phyloP scores from a whole-genome alignment of 30 jellyfish, hydroid and myxozoan genomes.

The Catostylus mosaicus region DNA sequence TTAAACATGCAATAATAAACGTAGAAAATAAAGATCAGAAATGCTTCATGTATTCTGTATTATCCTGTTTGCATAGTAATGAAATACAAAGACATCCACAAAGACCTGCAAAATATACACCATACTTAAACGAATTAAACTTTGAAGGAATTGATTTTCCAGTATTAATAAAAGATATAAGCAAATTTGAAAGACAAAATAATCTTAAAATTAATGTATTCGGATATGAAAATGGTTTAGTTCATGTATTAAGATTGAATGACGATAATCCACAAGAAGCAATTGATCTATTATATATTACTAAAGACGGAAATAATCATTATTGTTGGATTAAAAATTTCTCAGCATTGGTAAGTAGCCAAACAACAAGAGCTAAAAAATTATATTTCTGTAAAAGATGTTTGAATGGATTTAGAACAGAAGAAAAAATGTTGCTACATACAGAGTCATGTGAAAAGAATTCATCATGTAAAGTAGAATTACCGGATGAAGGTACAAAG shows the following conservation, averaged over 20 bases:
- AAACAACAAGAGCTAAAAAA: neutral
- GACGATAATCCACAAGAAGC: neutral
- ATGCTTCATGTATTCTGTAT: neutral
- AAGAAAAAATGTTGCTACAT: neutral
- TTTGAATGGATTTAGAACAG: neutral
- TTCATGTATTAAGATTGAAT: neutral
- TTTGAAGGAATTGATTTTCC: neutral
- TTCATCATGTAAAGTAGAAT: neutral
- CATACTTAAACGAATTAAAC: neutral
- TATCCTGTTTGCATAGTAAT: neutral
- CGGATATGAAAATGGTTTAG: constrained; percentile 4
- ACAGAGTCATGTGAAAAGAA: neutral
- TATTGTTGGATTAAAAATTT: constrained; percentile 8
- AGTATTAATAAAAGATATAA: neutral
- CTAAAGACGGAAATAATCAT: neutral
- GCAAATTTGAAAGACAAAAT: neutral
- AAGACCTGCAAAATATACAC: neutral
- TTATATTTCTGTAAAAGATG: neutral
- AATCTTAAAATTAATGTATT: neutral
- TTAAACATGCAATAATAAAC: neutral
- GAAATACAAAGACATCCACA: neutral
- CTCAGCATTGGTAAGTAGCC: neutral
- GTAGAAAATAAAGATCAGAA: neutral
- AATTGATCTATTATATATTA: neutral
- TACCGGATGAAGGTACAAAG: neutral